These are phyloP conservation scores for Melanaphis sacchari DNA, from an alignment of 1,140 invertebrate genomes.

Conservation along the genomic window DNA sequence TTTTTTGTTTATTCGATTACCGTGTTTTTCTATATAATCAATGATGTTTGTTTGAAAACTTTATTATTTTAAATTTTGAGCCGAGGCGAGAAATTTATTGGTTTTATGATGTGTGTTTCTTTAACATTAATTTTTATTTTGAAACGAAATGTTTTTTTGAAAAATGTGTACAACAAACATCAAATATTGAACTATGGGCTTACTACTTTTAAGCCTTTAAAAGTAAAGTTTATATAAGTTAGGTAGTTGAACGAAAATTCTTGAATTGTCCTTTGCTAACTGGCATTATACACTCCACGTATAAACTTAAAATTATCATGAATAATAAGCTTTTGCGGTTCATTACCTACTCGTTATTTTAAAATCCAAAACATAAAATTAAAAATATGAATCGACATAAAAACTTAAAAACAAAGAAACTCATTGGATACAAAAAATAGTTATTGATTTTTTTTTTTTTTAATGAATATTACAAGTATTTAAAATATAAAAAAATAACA, in stretches of 20 bases:
- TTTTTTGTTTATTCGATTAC: background rate
- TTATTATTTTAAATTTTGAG: background rate
- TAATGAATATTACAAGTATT: background rate
- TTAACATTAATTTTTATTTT: background rate
- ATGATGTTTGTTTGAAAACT: background rate
- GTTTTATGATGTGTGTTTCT: background rate
- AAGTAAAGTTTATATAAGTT: slow-evolving; percentile 2
- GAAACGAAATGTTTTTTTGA: background rate
- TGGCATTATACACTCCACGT: background rate
- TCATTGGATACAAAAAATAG: background rate
- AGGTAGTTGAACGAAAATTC: background rate
- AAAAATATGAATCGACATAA: background rate
- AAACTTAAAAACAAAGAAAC: background rate
- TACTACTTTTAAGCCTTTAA: background rate
- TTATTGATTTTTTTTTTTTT: background rate
- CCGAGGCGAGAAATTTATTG: background rate
- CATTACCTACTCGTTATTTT: background rate
- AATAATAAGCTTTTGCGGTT: background rate
- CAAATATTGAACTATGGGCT: background rate
- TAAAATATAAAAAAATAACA: background rate
- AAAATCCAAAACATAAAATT: background rate
- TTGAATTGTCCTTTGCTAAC: background rate
- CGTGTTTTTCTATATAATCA: background rate
- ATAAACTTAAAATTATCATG: background rate
- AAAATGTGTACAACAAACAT: background rate